These are phyloP conservation scores for Crematogaster levior DNA, from an alignment of 2,888 invertebrate genomes.

Conservation along the genomic window DNA sequence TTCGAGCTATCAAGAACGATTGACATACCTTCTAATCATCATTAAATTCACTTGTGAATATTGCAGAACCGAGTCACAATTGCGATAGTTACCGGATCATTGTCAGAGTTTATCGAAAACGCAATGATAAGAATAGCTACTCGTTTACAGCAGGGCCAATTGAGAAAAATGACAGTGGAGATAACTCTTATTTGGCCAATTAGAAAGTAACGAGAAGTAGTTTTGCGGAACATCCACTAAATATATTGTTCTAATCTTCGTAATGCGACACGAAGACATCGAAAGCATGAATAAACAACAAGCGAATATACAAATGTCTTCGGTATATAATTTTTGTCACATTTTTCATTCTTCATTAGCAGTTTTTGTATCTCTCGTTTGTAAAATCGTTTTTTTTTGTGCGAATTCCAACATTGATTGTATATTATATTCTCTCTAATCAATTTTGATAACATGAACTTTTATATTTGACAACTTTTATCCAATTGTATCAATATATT, in stretches of 20 bases:
- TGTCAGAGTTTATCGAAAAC: slow-evolving; percentile 9
- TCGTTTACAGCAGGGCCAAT: neutral
- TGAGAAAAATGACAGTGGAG: slow-evolving; percentile 29
- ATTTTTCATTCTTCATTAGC: slow-evolving; percentile 61
- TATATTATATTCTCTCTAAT: slow-evolving; percentile 17
- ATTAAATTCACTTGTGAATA: neutral
- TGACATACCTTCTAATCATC: neutral
- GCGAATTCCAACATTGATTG: neutral
- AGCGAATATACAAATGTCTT: neutral
- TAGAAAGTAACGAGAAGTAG: slow-evolving; percentile 2
- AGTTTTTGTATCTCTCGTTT: neutral
- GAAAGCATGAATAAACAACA: neutral
- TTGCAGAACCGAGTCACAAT: neutral
- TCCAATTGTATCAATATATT: neutral
- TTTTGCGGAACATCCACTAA: slow-evolving; percentile 18
- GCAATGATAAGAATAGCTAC: slow-evolving; percentile 15
- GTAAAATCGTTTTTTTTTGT: neutral
- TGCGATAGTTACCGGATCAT: neutral
- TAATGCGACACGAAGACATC: neutral
- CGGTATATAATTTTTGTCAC: slow-evolving; percentile 69
- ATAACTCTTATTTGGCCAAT: slow-evolving; percentile 4
- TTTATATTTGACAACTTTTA: neutral
- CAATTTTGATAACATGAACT: neutral
- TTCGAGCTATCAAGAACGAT: neutral
- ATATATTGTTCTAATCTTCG: slow-evolving; percentile 19